Conservation (phyloP, 2,888 invertebrate genomes). For the Drosophila seclusa region DNA sequence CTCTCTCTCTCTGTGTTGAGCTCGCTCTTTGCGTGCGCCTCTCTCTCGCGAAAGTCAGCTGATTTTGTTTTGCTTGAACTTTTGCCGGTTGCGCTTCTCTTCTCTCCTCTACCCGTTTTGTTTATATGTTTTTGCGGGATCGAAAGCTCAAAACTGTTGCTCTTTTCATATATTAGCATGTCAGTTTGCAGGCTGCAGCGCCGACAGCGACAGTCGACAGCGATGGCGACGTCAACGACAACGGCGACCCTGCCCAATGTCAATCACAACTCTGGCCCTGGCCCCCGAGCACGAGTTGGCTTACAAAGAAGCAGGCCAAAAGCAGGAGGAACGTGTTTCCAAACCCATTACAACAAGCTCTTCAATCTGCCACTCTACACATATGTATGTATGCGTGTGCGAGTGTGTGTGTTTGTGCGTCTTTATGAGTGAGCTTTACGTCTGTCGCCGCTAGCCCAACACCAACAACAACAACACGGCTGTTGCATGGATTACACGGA, state of each 20-base stretch:
- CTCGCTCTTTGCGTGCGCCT: constrained; percentile 32
- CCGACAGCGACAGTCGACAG: constrained; percentile 2
- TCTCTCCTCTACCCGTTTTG: constrained; percentile 22
- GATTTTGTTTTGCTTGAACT: constrained; percentile 80
- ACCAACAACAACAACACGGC: constrained; percentile 9
- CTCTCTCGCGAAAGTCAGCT: constrained; percentile 59
- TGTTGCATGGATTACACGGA: constrained; percentile 53
- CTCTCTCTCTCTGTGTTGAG: constrained; percentile 12
- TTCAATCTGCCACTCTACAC: constrained; percentile 22
- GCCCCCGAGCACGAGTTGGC: constrained; percentile 50
- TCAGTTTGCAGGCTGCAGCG: constrained; percentile 38
- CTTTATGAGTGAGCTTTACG: constrained; percentile 58
- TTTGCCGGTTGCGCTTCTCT: constrained; percentile 59
- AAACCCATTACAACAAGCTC: constrained; percentile 66
- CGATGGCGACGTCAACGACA: constrained; percentile 23
- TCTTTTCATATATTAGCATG: constrained; percentile 76
- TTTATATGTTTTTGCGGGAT: constrained; percentile 38
- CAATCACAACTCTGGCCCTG: constrained; percentile 65
- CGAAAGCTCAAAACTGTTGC: constrained; percentile 32
- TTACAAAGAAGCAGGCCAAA: constrained; percentile 71
- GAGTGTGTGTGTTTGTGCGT: constrained; percentile 3
- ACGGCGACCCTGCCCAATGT: constrained; percentile 75
- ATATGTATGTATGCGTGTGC: constrained; percentile 17
- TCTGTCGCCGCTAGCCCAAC: constrained; percentile 24
- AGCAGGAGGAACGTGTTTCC: constrained; percentile 71